phyloP scores from a whole-genome alignment of 2,113 vertebrate genomes.

The Cairina moschata region DNA sequence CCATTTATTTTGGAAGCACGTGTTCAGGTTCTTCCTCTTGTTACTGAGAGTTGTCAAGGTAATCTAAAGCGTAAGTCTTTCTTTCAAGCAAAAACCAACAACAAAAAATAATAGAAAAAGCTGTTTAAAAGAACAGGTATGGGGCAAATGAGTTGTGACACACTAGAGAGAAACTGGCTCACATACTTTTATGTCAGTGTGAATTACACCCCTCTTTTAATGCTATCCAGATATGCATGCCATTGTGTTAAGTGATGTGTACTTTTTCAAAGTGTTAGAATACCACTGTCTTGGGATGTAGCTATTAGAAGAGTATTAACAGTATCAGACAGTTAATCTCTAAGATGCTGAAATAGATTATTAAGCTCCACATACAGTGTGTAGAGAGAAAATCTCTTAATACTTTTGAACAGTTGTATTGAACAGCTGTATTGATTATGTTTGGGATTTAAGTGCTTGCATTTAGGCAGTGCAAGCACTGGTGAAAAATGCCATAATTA shows the following conservation, averaged over 20 bases:
- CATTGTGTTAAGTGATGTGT: background rate
- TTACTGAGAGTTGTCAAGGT: background rate
- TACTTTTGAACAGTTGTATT: background rate
- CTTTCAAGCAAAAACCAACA: background rate
- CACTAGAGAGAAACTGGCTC: background rate
- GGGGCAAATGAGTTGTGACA: background rate
- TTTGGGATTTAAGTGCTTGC: background rate
- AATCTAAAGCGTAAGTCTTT: background rate
- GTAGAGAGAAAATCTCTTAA: background rate
- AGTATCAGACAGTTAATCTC: background rate
- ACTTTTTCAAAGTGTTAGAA: background rate
- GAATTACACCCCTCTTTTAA: background rate
- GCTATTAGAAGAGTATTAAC: background rate
- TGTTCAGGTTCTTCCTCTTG: conserved; percentile 3
- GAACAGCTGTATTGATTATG: background rate
- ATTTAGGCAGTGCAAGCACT: background rate
- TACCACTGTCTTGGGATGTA: background rate
- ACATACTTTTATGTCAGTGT: background rate
- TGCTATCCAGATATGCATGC: background rate
- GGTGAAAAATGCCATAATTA: background rate
- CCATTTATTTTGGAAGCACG: conserved; percentile 26
- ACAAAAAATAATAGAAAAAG: background rate
- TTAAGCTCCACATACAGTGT: background rate
- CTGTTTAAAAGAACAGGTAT: background rate
- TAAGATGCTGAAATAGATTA: background rate